Base-by-base conservation (phyloP, 2,113 vertebrate species). In the Tonatia bakeri region DNA sequence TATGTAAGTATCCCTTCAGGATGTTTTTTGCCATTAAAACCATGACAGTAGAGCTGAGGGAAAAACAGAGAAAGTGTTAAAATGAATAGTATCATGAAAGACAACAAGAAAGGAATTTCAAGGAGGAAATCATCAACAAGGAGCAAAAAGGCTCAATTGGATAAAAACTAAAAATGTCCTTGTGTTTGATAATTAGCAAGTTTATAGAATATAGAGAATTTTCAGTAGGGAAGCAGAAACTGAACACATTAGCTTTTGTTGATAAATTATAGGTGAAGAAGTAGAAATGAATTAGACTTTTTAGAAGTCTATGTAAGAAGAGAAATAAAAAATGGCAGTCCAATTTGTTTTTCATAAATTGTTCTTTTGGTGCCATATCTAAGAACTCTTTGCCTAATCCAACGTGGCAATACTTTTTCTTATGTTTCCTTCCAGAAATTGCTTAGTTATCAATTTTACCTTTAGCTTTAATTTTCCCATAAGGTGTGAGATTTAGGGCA, bases 31-130 rank as follows among this genome's bases (percentile, higher is more conserved):
- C 36, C 65, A 40, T 79, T 72, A 38, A 87, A 93, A 90, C 31
- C 61, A 50, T 56, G 43, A 94, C 6, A 89, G 19, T 82, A 81
- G 28, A 95, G 31, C 43, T 82, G 47, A 87, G n/a, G 40, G 12
- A 7, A 88, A n/a, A 95, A 82, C 4, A 82, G 22, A 90, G 38
- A 70, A 82, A 86, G 16, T 50, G 20, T 81, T 95, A 95, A 81
- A 5, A 88, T n/a, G 47, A 70, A 81, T 15, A 69, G n/a, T 69
- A 67, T 50, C 43, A 93, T 26, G 54, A 52, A 85, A 92, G 24
- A 90, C 36, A 89, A 59, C 14, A 96, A 90, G 26, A 76, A 92
- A 95, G 56, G 54, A 86, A 93, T 92, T 90, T 96, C 47, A 95
- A 69, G 31, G 40, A 76, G 56, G 65, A 33, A 90, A 86, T 90